Evolutionary conservation across 1,140 invertebrate species (phyloP), one percentile per base, ranked within the genome.

Genomic region (Nomia melanderi): DNA sequence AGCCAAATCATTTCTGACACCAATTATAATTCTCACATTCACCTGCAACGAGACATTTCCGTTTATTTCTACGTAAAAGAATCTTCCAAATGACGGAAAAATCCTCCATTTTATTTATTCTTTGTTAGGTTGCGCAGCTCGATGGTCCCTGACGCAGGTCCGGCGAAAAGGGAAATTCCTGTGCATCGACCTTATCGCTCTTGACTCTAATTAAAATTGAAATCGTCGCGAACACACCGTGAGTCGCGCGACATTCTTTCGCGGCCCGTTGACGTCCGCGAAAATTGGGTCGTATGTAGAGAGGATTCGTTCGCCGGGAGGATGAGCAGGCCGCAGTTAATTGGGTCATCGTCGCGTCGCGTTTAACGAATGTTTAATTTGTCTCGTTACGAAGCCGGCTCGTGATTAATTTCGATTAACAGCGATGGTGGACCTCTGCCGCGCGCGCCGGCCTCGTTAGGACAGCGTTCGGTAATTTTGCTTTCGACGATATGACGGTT

Each of bases 291-390:
- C 41, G 66, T 23, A 56, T 11, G 29, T 44, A 56, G 41, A 41
- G 66, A 67, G 29, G 39, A 17, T 17, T 53, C 31, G 67, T 25
- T 69, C 72, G 44, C 39, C 25, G 65, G 53, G 53, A 56, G 70
- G 75, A 83, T 65, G 79, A 83, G 44, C 63, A 33, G 81, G 81
- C 56, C 59, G 73, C 44, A 56, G 82, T 83, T 83, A 83, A 83
- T 83, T 83, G 77, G 82, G 66, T 70, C 82, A 75, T 71, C 66
- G 79, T 77, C 78, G 67, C 75, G 81, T 69, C 56, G 57, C 73
- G 81, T 86, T 87, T 86, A 86, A 82, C 74, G 76, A 86, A 85
- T 87, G 78, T 88, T 87, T 87, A 88, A 87, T 88, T 86, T 86
- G 78, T 83, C 78, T 83, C 85, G 76, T 78, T 77, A 78, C 74